Base-by-base conservation (phyloP, 2,888 invertebrate genomes). In the Exephanes ischioxanthus region DNA sequence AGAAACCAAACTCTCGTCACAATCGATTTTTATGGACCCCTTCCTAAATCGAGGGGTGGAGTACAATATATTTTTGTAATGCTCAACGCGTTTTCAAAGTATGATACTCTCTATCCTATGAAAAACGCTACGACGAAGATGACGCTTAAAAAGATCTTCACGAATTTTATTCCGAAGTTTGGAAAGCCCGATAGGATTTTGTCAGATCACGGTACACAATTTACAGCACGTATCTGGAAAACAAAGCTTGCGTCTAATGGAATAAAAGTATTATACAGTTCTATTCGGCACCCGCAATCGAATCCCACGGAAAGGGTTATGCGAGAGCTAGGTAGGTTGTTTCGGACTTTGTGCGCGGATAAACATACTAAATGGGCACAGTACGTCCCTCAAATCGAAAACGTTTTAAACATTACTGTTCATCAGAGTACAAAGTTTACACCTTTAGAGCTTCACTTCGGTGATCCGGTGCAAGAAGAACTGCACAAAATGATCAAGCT, bases 181-280 rank as follows among this genome's bases (percentile, higher is more conserved):
- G 76, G 76, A 6, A 76, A 76, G 37, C 76, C 76, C 0, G 14
- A 19, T 3, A 61, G 58, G 4, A 30, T 76, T 14, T 66, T 63
- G 19, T 61, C 1, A 11, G 76, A 76, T 66, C 61, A 76, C 63
- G 63, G 76, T 19, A 53, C 51, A 1, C 51, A 53, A 16, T 53
- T 53, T n/a, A 53, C 51, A 0, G 16, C 16, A 16, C 51, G n/a
- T 1, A 14, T 53, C 4, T 53, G 51, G 51, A 53, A 53, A 53
- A 53, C 51, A 0, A 19, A 53, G 6, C n/a, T 16, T 6, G 51
- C 19, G n/a, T 3, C 16, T 14, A 14, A 16, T 11, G 51, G 51
- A 1, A 53, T 53, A 14, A 53, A 16, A 11, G 6, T 53, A 3
- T 16, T 53, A 0, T 53, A 16, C 16, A 53, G n/a, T n/a, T 53